Conservation (phyloP, 2,888 invertebrate genomes). For the Tetranychus piercei region DNA sequence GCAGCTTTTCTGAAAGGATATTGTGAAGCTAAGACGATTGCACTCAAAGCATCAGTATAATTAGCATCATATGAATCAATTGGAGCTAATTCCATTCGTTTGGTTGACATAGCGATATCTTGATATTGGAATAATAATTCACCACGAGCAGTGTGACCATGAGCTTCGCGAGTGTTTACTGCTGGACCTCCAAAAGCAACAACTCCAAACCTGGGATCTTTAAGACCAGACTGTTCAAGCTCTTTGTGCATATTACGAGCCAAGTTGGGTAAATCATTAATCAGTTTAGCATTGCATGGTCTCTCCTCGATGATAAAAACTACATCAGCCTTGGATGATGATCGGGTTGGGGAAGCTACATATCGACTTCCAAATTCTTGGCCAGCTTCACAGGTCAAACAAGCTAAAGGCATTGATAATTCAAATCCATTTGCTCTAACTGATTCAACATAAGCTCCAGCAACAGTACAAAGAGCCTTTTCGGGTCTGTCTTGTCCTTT, state of each 20-base stretch:
- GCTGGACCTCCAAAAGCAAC: conserved; percentile 31
- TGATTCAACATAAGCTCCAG: conserved; percentile 58
- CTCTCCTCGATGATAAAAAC: conserved; percentile 76
- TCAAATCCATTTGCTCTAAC: conserved; percentile 56
- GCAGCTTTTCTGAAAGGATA: conserved; percentile 36
- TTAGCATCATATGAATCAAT: conserved; percentile 17
- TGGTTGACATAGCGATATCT: conserved; percentile 42
- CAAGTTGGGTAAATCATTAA: conserved; percentile 29
- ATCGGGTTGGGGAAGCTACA: conserved; percentile 41
- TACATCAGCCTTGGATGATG: conserved; percentile 44
- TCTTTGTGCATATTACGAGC: conserved; percentile 30
- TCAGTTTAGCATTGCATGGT: conserved; percentile 54
- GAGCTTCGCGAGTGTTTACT: background rate
- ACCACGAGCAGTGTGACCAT: conserved; percentile 29
- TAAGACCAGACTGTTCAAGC: conserved; percentile 30
- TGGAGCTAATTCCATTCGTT: conserved; percentile 47
- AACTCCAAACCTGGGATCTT: conserved; percentile 29
- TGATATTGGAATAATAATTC: conserved; percentile 19
- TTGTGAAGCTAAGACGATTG: conserved; percentile 30
- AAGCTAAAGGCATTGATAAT: conserved; percentile 53
- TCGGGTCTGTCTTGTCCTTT: conserved; percentile 32
- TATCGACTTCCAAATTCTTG: conserved; percentile 1
- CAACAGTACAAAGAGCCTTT: conserved; percentile 48
- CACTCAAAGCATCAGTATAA: conserved; percentile 29
- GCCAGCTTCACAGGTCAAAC: conserved; percentile 8